Evolutionary conservation across 2,797 vertebrate species (phyloP).

Genomic region (Aeoliscus strigatus): DNA sequence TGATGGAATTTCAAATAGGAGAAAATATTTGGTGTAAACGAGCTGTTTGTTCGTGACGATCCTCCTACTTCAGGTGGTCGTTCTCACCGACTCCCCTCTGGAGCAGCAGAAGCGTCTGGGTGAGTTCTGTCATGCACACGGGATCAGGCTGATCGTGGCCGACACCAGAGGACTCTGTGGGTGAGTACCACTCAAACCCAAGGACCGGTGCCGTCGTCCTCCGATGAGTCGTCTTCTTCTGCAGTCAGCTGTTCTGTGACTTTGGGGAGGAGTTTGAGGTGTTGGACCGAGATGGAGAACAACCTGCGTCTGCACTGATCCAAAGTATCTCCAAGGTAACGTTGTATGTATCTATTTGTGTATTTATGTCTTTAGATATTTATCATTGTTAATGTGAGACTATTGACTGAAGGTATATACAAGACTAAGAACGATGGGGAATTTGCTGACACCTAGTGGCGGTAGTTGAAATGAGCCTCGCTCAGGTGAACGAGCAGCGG

Average conservation of each 20-base stretch:
- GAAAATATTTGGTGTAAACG: no score
- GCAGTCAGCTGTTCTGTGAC: slow-evolving; percentile 90
- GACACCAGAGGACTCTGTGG: slow-evolving; percentile 85
- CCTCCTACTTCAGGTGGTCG: slow-evolving; percentile 86
- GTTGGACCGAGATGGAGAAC: slow-evolving; percentile 71
- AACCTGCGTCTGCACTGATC: slow-evolving; percentile 63
- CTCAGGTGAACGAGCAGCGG: no score
- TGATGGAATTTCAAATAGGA: no score
- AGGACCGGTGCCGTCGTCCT: no score
- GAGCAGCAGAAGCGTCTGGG: slow-evolving; percentile 81
- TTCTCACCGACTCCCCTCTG: slow-evolving; percentile 81
- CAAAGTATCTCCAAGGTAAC: slow-evolving; percentile 79
- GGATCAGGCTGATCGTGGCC: slow-evolving; percentile 79
- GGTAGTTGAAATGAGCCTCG: no score
- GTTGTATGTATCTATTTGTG: background rate
- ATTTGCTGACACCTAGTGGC: no score
- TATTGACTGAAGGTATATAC: no score
- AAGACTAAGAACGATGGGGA: no score
- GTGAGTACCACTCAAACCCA: no score
- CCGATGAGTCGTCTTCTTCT: slow-evolving; percentile 6
- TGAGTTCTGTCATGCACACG: slow-evolving; percentile 72
- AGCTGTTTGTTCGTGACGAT: no score
- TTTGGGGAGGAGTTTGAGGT: slow-evolving; percentile 81
- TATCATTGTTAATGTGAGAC: no score
- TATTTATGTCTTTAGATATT: no score